Evolutionary conservation across 2,888 invertebrate genomes (phyloP).

Genomic region (Empis livida): DNA sequence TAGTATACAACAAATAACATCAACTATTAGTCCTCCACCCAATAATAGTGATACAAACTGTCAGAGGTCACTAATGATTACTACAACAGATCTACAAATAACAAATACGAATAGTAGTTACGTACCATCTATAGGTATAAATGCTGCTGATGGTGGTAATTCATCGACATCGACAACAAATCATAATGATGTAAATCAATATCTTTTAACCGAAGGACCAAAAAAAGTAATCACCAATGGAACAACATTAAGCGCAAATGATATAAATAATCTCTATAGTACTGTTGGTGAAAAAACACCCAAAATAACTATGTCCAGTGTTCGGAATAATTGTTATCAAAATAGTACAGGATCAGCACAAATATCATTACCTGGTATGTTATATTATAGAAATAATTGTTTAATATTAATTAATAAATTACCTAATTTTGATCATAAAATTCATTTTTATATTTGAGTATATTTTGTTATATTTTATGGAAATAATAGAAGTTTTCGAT

Average conservation of each 20-base stretch:
- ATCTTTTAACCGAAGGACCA: constrained; percentile 5
- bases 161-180: constrained; percentile 17
- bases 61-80: too few species aligned
- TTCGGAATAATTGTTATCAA: too few species aligned
- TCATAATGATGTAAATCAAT: constrained; percentile 2
- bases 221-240: background rate
- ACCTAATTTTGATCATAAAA: too few species aligned
- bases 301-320: too few species aligned
- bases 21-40: constrained; percentile 5
- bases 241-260: constrained; percentile 17
- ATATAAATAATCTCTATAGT: constrained; percentile 3
- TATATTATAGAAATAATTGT: too few species aligned
- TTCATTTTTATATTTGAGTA: too few species aligned
- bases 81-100: constrained; percentile 6
- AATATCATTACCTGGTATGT: too few species aligned
- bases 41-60: background rate
- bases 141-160: constrained; percentile 12
- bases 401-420: too few species aligned
- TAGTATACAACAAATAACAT: constrained; percentile 5
- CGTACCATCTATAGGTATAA: constrained; percentile 5
- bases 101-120: constrained; percentile 7
- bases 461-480: too few species aligned
- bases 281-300: background rate
- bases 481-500: too few species aligned
- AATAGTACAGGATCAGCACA: too few species aligned